Percentiles rank a stretch among this genome's conserved stretches.
phyloP scores from a whole-genome alignment of 1,140 invertebrate genomes.

The Calosoma granatense region DNA sequence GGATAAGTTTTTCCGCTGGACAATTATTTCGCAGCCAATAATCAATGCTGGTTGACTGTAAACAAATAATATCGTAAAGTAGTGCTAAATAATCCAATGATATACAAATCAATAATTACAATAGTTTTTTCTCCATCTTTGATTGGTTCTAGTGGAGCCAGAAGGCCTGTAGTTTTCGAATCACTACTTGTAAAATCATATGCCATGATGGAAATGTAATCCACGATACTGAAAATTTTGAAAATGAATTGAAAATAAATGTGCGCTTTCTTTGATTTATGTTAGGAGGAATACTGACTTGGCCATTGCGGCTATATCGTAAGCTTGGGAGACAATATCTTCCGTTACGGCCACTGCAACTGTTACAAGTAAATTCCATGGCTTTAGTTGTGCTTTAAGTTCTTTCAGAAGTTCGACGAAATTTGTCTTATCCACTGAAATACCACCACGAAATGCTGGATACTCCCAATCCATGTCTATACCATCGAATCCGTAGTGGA shows the following conservation, averaged over 20 bases:
- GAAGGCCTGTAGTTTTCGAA: constrained; percentile 42
- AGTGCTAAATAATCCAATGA: neutral
- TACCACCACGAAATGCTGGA: constrained; percentile 42
- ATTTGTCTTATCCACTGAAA: constrained; percentile 36
- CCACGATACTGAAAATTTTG: constrained; percentile 50
- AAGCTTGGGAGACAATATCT: constrained; percentile 37
- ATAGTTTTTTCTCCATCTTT: constrained; percentile 28
- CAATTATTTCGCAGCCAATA: constrained; percentile 39
- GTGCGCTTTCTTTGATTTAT: no score
- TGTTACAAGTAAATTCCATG: constrained; percentile 34
- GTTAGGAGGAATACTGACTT: constrained; percentile 16
- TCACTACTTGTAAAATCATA: constrained; percentile 37
- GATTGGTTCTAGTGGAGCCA: constrained; percentile 32
- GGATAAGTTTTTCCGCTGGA: constrained; percentile 46
- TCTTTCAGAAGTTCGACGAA: constrained; percentile 39
- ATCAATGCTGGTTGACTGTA: constrained; percentile 30
- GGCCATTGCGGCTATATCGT: constrained; percentile 43
- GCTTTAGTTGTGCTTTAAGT: constrained; percentile 37
- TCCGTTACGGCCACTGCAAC: constrained; percentile 41
- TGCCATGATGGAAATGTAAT: constrained; percentile 34
- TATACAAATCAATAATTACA: constrained; percentile 13
- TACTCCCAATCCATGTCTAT: constrained; percentile 61
- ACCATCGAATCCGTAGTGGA: constrained; percentile 49
- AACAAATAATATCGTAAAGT: constrained; percentile 9
- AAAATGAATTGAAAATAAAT: constrained; percentile 48